These are phyloP conservation scores for Scolopax bukidnonensis DNA, from an alignment of 2,797 vertebrate species.

Conservation along the genomic window DNA sequence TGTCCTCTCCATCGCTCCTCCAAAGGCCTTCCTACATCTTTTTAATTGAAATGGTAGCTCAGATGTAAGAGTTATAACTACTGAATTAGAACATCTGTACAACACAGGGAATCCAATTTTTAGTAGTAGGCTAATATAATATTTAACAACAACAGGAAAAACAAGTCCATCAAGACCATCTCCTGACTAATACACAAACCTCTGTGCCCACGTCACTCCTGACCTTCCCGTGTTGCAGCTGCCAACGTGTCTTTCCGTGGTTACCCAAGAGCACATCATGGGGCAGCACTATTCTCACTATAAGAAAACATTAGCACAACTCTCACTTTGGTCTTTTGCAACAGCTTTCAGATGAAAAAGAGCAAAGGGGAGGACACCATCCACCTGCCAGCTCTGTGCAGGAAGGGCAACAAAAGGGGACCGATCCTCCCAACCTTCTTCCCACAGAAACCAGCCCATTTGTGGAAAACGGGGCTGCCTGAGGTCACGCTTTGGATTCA, in stretches of 20 bases:
- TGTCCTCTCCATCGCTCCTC: neutral
- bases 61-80: neutral
- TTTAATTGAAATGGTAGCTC: neutral
- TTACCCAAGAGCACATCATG: accelerated
- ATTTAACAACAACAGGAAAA: neutral
- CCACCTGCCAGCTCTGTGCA: neutral
- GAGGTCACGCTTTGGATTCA: neutral
- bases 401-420: no score
- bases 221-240: accelerated
- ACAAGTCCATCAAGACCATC: no score
- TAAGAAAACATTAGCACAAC: accelerated
- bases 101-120: neutral
- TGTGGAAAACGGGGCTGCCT: accelerated
- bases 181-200: accelerated
- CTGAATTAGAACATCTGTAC: neutral
- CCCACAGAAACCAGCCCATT: neutral
- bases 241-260: accelerated
- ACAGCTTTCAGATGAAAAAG: neutral
- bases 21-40: neutral
- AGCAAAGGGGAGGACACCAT: accelerated
- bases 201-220: accelerated
- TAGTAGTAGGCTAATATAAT: neutral
- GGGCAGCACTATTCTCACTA: neutral
- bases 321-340: neutral
- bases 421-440: accelerated